A percentile compares a stretch with the other conserved stretches of the same genome.
Evolutionary conservation across 2,888 invertebrate genomes (phyloP).

Genomic region (Globia sparganii): DNA sequence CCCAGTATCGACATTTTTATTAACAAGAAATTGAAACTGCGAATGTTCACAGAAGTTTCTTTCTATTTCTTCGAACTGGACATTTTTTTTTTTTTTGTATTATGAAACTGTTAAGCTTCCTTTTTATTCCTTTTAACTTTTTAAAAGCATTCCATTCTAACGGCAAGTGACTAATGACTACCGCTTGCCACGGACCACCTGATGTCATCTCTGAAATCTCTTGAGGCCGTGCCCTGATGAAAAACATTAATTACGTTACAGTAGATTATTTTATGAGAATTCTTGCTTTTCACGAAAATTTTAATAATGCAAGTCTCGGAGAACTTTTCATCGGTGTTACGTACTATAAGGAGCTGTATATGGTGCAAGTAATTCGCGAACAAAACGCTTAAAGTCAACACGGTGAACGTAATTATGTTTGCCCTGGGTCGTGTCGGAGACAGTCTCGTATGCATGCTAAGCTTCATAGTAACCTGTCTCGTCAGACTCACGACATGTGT

Average conservation of each 20-base stretch:
- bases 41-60: not conserved
- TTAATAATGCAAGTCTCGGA: constrained; percentile 28
- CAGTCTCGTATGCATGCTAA: constrained; percentile 69
- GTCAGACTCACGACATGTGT: constrained; percentile 37
- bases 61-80: constrained; percentile 18
- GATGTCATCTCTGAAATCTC: constrained; percentile 34
- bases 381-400: constrained; percentile 71
- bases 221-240: constrained; percentile 17
- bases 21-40: constrained; percentile 35
- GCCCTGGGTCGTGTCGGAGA: constrained; percentile 67
- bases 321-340: constrained; percentile 7
- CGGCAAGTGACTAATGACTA: constrained; percentile 38
- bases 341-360: constrained; percentile 18
- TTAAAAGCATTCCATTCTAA: constrained; percentile 25
- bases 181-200: constrained; percentile 20
- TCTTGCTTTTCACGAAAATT: constrained; percentile 24
- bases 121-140: constrained; percentile 25
- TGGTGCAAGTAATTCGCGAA: constrained; percentile 69
- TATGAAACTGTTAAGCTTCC: constrained; percentile 14
- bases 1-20: constrained; percentile 41
- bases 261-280: constrained; percentile 37
- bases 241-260: constrained; percentile 44
- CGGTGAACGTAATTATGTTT: constrained; percentile 76
- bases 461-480: constrained; percentile 52
- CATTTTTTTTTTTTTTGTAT: constrained; percentile 17